Conservation (phyloP, 2,113 vertebrate species). For the Panthera uncia region DNA sequence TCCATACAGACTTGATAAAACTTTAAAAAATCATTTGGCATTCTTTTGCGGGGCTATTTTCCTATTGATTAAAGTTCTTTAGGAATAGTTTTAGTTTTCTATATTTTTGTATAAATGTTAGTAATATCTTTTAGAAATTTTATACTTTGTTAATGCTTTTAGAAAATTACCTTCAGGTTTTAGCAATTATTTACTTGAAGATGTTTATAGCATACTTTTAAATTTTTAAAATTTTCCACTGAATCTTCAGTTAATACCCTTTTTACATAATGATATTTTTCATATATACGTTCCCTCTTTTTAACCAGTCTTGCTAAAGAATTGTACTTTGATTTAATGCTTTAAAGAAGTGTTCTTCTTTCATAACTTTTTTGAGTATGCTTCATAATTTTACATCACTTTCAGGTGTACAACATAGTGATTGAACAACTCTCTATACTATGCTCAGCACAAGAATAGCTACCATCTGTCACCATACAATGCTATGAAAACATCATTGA, state of each 20-base stretch:
- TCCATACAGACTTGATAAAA: neutral
- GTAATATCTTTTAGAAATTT: neutral
- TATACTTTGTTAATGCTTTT: neutral
- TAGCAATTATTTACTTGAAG: neutral
- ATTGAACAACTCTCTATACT: neutral
- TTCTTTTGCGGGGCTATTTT: neutral
- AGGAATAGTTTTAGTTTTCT: neutral
- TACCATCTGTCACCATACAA: neutral
- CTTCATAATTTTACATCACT: neutral
- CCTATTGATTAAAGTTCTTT: neutral
- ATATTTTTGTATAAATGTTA: neutral
- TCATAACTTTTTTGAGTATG: neutral
- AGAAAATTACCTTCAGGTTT: neutral
- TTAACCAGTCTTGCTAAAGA: neutral
- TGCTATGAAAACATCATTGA: neutral
- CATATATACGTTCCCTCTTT: neutral
- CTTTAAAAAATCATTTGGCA: neutral
- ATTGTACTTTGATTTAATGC: neutral
- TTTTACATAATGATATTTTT: neutral
- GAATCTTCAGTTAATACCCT: neutral
- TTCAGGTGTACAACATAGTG: neutral
- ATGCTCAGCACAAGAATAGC: neutral
- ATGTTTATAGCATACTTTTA: neutral
- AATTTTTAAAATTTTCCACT: neutral
- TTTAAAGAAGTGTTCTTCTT: neutral